phyloP scores from a whole-genome alignment of 2,888 invertebrate genomes.

The Elmis aenea region DNA sequence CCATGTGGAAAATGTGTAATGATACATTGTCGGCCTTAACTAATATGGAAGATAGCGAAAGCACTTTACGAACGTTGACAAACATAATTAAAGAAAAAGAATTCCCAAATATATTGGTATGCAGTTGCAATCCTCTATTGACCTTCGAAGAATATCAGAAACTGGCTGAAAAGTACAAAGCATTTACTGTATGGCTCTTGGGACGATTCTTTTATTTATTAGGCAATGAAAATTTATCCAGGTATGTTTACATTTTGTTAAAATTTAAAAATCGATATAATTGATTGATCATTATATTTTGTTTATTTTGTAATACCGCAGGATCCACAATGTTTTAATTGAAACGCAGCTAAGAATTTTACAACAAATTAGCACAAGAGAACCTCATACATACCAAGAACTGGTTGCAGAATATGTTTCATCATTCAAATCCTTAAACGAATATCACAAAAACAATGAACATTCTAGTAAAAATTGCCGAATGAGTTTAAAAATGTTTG shows the following conservation, averaged over 20 bases:
- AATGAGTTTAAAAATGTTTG: conserved; percentile 46
- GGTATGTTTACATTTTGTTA: too few species aligned
- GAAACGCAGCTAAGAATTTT: conserved; percentile 55
- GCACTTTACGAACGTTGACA: conserved; percentile 54
- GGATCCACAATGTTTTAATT: conserved; percentile 51
- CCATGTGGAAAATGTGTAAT: conserved; percentile 60
- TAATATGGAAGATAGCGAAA: conserved; percentile 53
- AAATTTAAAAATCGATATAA: too few species aligned
- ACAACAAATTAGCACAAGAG: conserved; percentile 50
- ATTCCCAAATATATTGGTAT: conserved; percentile 54
- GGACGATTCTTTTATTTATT: conserved; percentile 63
- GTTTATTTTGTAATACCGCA: conserved; percentile 34
- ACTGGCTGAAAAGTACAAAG: conserved; percentile 40
- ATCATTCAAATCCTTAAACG: conserved; percentile 45
- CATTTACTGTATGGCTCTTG: conserved; percentile 63
- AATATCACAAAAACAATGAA: conserved; percentile 43
- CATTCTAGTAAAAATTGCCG: conserved; percentile 3
- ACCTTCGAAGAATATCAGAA: conserved; percentile 48
- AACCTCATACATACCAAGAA: conserved; percentile 49
- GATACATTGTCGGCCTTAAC: conserved; percentile 56
- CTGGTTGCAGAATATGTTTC: conserved; percentile 50
- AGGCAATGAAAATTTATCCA: conserved; percentile 50
- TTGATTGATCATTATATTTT: too few species aligned
- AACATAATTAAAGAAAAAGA: conserved; percentile 57
- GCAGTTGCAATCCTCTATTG: conserved; percentile 46